Evolutionary conservation across 1,140 invertebrate species (phyloP), one percentile per base, ranked within the genome.

Genomic region (Drosophila sechellia): DNA sequence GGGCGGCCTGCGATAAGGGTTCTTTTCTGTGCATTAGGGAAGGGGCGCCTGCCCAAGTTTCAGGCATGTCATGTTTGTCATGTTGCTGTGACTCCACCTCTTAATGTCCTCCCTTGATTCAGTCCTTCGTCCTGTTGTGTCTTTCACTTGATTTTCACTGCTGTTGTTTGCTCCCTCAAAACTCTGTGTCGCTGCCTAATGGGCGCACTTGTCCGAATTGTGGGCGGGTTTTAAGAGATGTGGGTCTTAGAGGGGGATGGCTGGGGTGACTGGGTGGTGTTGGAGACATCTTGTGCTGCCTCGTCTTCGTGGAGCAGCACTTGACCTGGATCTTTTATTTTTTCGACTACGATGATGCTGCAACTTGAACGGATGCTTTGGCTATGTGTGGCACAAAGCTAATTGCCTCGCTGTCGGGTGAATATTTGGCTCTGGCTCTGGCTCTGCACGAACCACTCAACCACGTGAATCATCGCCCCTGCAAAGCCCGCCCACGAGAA

Each of bases 111-210:
- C 17, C 31, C 15, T 35, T 17, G 25, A 35, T 48, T 27, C 4
- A 12, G 4, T 11, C 46, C 25, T n/a, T 27, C 46, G 22, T 25
- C 45, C 46, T 27, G 63, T 39, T 57, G 53, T 55, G 35, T 57
- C 40, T 50, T 54, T 49, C 76, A 76, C 76, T 79, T 79, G 66
- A 78, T 64, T 68, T 78, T 64, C 54, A 56, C 39, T 55, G 46
- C 46, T 15, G 0, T 43, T 57, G 39, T 37, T 52, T 74, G 34
- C 55, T n/a, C 5, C 11, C 52, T 37, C 49, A 65, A 65, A 46
- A 34, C 25, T 49, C 72, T 73, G 84, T 77, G 77, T 69, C 77
- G 65, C 68, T 86, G 60, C 75, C 75, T 86, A 87, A 86, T 86
- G 83, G 83, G 70, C 79, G 74, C 60, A 89, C 83, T 89, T 89